Conservation (phyloP, 2,888 invertebrate species). For the Nomada goodeniana region DNA sequence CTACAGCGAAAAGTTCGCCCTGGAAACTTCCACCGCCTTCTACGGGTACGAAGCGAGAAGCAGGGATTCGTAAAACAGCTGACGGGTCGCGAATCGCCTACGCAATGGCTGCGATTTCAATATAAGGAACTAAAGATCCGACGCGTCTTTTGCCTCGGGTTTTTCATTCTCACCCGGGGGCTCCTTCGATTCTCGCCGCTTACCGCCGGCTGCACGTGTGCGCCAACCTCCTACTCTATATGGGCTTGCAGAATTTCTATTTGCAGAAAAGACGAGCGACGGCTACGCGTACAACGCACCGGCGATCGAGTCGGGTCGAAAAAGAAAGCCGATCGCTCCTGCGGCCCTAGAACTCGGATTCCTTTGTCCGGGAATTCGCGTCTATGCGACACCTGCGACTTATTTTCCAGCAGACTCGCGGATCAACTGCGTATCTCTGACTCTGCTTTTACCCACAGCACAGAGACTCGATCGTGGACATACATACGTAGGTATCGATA, state of each 20-base stretch:
- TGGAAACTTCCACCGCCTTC: slow-evolving; percentile 20
- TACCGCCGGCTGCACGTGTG: too few relatives aligned
- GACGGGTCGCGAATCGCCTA: slow-evolving; percentile 4
- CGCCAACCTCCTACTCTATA: slow-evolving; percentile 37
- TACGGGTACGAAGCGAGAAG: slow-evolving; percentile 40
- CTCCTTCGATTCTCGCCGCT: not conserved
- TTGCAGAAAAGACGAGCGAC: slow-evolving; percentile 38
- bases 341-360: slow-evolving; percentile 30
- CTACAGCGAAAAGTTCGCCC: slow-evolving; percentile 11
- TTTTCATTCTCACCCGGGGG: slow-evolving; percentile 27
- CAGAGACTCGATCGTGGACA: too few relatives aligned
- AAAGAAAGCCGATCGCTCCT: slow-evolving; percentile 29
- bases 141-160: slow-evolving; percentile 25
- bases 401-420: not conserved
- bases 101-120: slow-evolving; percentile 13
- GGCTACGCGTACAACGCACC: slow-evolving; percentile 4
- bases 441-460: not conserved
- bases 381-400: not conserved
- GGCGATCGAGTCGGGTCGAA: not conserved
- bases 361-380: not conserved
- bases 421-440: too few relatives aligned
- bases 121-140: slow-evolving; percentile 21
- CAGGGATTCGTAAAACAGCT: slow-evolving; percentile 18
- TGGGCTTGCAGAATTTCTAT: slow-evolving; percentile 53
- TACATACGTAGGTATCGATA: not conserved